Base-by-base conservation (phyloP, 2,113 vertebrate genomes). In the Calcarius ornatus region DNA sequence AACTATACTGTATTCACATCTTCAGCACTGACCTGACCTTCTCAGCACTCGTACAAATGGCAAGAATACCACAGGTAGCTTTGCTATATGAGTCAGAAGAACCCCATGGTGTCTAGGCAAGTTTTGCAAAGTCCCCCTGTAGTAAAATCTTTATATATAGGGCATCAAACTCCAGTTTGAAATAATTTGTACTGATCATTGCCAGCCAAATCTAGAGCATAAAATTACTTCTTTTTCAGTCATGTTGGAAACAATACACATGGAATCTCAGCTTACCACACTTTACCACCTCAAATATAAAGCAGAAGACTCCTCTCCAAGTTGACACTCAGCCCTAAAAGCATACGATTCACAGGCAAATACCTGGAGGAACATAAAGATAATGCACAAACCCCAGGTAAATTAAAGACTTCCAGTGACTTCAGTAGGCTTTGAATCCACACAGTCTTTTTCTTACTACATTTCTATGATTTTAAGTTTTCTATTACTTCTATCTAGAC, bases 21-120 rank as follows among this genome's bases (percentile, higher is more conserved):
- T 68, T 60, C 38, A 57, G 22, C 17, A 27, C 9, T 76, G n/a
- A 83, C 2, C 11, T 64, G 72, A 42, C 50, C 40, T 47, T 89
- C 24, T 25, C 1, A 2, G 68, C 31, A 45, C 17, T 42, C 54
- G 20, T 22, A 59, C 15, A 45, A 78, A 72, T 0, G 0, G 31
- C 42, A 86, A 61, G 15, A 82, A 76, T 8, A 91, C 6, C 17
- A 42, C 0, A 0, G 7, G 7, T 38, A 81, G 21, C 22, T 75
- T 51, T 71, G 22, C 33, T 51, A 11, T 0, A 6, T 10, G 40
- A 5, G 2, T 40, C 56, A 75, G 60, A 68, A 81, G 19, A 51
- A 79, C 1, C 5, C 18, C 1, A 2, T 9, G 9, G 8, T 2
- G 0, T 27, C n/a, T 8, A 42, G 3, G 5, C 15, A 92, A 69